A percentile compares a stretch with the other conserved stretches of the same genome.
Conservation (phyloP, 2,888 invertebrate species). For the Hylaea fasciaria region DNA sequence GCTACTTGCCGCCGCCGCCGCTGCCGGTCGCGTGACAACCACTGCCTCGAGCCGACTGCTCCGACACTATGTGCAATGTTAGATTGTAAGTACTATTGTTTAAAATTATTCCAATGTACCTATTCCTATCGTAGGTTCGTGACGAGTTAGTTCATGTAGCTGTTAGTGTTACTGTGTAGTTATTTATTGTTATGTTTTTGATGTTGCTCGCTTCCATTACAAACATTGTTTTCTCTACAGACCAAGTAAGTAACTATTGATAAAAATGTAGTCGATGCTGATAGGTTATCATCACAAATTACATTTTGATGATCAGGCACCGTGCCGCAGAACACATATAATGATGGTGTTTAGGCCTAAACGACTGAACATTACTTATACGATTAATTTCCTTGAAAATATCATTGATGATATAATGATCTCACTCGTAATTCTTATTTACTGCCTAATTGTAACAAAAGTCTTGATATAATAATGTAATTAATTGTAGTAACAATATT, state of each 20-base stretch:
- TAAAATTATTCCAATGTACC: constrained; percentile 47
- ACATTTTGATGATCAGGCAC: neutral
- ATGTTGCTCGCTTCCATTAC: neutral
- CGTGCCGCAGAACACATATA: neutral
- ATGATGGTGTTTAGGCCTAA: constrained; percentile 29
- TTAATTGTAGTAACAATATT: neutral
- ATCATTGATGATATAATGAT: constrained; percentile 20
- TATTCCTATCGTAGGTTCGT: constrained; percentile 43
- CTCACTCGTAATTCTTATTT: constrained; percentile 13
- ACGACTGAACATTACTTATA: constrained; percentile 8
- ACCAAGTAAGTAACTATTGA: neutral
- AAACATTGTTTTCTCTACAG: constrained; percentile 24
- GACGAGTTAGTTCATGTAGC: constrained; percentile 35
- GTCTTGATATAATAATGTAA: neutral
- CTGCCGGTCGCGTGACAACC: constrained; percentile 79
- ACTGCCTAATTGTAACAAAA: neutral
- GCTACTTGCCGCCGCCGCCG: constrained; percentile 78
- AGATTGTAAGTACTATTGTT: constrained; percentile 78
- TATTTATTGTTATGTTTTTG: constrained; percentile 16
- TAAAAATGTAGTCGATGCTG: neutral
- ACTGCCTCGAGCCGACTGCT: constrained; percentile 56
- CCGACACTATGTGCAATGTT: constrained; percentile 77
- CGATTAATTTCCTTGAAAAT: constrained; percentile 27
- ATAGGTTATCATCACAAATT: neutral
- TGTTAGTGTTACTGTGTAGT: constrained; percentile 13